Evolutionary conservation across 2,888 invertebrate species (phyloP), one percentile per base, ranked within the genome.

Genomic region (Andricus curvator): DNA sequence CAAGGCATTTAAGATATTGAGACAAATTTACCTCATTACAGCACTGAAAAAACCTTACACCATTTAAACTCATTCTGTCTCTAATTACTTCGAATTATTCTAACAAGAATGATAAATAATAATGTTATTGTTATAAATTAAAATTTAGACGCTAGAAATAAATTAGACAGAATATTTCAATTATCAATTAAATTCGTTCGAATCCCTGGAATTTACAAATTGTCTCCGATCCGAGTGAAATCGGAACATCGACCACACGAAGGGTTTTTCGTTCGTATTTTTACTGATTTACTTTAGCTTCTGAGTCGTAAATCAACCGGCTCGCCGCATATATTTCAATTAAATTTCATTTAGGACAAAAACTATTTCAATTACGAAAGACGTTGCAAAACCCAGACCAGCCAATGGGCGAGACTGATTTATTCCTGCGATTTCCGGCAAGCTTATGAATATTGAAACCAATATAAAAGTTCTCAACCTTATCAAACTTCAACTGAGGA

Each of bases 331-430:
- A 48, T 6, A 51, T 68, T 68, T 48, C 29, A 51, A 51, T 70
- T 70, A 33, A 51, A 25, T 51, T 70, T 70, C 70, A 70, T 70
- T 51, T 29, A 70, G 29, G 51, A 48, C 25, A 70, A 70, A 70
- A 70, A 70, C 70, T 51, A 70, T 70, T 70, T 70, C 51, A 70
- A 70, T 70, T 51, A 70, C 17, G 48, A 70, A 70, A 51, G 51
- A 51, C 44, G 70, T 29, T n/a, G 33, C 20, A n/a, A 64, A 25
- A 15, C 22, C 17, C 29, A 64, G 15, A 6, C 29, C 29, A 64
- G 15, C 29, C 29, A 70, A 70, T 70, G 51, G 25, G 25, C 70
- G 48, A 70, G 29, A 70, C 70, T 70, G 51, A 70, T 70, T 70
- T 70, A 70, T 70, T 70, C 70, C 29, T 51, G 29, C 29, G 70